phyloP scores from a whole-genome alignment of 2,888 invertebrate species.

The Nysson spinosus region DNA sequence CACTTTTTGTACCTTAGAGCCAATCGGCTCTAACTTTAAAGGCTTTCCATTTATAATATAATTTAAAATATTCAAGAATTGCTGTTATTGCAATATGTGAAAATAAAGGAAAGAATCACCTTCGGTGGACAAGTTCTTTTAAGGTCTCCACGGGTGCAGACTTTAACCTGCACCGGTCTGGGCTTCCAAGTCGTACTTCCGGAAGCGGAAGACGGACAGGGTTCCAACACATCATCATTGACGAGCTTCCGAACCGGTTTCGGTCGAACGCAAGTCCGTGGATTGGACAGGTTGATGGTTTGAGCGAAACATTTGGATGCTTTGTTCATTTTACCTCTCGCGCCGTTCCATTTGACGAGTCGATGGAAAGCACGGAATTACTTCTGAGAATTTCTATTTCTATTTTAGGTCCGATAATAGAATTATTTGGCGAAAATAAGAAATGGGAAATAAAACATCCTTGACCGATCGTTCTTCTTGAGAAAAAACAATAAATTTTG shows the following conservation, averaged over 20 bases:
- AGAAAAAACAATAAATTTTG: too few relatives aligned
- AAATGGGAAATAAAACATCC: slow-evolving; percentile 20
- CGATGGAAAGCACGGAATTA: background rate
- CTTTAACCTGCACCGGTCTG: slow-evolving; percentile 69
- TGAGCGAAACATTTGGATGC: slow-evolving; percentile 59
- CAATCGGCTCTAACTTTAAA: too few relatives aligned
- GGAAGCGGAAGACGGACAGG: slow-evolving; percentile 31
- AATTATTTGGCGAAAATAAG: slow-evolving; percentile 6
- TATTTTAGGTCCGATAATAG: slow-evolving; percentile 5
- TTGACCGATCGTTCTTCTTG: too few relatives aligned
- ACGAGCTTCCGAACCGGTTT: slow-evolving; percentile 58
- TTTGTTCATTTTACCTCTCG: slow-evolving; percentile 58
- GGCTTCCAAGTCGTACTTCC: slow-evolving; percentile 24
- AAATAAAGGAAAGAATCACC: slow-evolving; percentile 33
- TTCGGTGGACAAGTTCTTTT: slow-evolving; percentile 57
- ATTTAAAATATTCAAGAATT: too few relatives aligned
- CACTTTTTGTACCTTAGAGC: too few relatives aligned
- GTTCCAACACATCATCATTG: slow-evolving; percentile 41
- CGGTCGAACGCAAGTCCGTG: slow-evolving; percentile 63
- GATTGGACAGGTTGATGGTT: slow-evolving; percentile 70
- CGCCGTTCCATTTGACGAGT: background rate
- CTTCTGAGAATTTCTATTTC: background rate
- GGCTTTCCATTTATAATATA: too few relatives aligned
- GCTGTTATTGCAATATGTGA: too few relatives aligned
- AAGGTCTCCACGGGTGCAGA: slow-evolving; percentile 75